These are phyloP conservation scores for Sinotaia quadrata DNA, from an alignment of 2,888 invertebrate genomes.

Conservation along the genomic window DNA sequence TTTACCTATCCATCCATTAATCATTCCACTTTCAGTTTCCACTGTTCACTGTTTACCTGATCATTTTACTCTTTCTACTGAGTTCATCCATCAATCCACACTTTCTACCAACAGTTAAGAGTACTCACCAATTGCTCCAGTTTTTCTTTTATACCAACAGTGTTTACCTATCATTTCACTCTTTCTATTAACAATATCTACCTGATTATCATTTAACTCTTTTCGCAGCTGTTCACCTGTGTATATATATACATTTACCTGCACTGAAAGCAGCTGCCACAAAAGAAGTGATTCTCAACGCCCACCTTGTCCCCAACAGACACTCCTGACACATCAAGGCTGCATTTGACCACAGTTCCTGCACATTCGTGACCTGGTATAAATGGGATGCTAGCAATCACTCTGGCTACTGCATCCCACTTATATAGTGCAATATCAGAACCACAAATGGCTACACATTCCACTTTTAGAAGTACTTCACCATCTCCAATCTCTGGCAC, in stretches of 20 bases:
- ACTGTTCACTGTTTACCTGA: no score
- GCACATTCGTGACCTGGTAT: conserved; percentile 68
- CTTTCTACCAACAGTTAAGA: no score
- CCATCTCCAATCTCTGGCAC: conserved; percentile 59
- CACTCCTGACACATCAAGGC: conserved; percentile 55
- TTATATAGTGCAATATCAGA: conserved; percentile 65
- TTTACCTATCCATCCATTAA: no score
- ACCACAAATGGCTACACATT: conserved; percentile 64
- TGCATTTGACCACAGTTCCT: conserved; percentile 65
- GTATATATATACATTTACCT: conserved; percentile 17
- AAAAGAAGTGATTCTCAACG: conserved; percentile 67
- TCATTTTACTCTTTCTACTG: no score
- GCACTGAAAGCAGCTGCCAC: conserved; percentile 64
- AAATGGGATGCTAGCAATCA: conserved; percentile 65
- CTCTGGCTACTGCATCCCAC: conserved; percentile 63
- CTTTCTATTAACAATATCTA: no score
- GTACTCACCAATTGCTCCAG: no score
- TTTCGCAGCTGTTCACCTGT: no score
- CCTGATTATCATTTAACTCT: no score
- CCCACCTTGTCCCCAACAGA: conserved; percentile 58
- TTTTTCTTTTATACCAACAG: no score
- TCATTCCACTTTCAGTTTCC: no score
- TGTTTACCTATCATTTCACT: no score
- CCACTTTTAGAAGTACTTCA: conserved; percentile 63
- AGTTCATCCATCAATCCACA: no score